A percentile compares a stretch with the other conserved stretches of the same genome.
Conservation (phyloP, 2,113 vertebrate species). For the Pampusana beccarii region DNA sequence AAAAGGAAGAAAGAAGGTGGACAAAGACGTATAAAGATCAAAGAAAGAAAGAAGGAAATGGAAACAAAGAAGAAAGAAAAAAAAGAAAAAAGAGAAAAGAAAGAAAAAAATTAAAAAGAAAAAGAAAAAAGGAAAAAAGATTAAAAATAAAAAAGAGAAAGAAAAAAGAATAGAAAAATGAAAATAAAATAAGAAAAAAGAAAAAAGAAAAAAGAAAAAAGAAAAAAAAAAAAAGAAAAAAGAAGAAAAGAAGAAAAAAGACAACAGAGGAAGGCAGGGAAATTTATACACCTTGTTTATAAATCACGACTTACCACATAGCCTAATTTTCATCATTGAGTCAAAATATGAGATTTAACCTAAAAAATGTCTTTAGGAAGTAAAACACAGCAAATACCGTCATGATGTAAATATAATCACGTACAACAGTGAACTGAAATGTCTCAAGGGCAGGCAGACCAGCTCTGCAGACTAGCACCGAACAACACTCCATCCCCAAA, state of each 20-base stretch:
- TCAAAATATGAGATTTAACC: neutral
- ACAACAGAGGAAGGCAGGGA: neutral
- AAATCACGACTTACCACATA: neutral
- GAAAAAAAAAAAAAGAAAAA: neutral
- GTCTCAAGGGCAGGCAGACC: neutral
- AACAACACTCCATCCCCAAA: neutral
- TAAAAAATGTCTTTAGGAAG: neutral
- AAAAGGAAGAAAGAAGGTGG: neutral
- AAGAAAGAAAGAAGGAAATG: too few relatives aligned
- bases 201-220: neutral
- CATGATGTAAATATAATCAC: neutral
- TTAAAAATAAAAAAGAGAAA: neutral
- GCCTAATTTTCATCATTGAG: neutral
- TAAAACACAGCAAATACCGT: neutral
- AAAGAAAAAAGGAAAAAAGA: neutral
- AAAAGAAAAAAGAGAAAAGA: too few relatives aligned
- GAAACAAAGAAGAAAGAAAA: too few relatives aligned
- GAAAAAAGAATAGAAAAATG: neutral
- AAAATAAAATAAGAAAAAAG: too few relatives aligned
- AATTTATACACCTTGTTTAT: neutral
- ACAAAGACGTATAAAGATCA: neutral
- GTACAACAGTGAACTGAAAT: neutral
- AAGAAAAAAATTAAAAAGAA: neutral
- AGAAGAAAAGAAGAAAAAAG: too few relatives aligned
- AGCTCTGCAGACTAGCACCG: neutral